Evolutionary conservation across 2,888 invertebrate species (phyloP), one percentile per base, ranked within the genome.

Genomic region (Phortica magna): DNA sequence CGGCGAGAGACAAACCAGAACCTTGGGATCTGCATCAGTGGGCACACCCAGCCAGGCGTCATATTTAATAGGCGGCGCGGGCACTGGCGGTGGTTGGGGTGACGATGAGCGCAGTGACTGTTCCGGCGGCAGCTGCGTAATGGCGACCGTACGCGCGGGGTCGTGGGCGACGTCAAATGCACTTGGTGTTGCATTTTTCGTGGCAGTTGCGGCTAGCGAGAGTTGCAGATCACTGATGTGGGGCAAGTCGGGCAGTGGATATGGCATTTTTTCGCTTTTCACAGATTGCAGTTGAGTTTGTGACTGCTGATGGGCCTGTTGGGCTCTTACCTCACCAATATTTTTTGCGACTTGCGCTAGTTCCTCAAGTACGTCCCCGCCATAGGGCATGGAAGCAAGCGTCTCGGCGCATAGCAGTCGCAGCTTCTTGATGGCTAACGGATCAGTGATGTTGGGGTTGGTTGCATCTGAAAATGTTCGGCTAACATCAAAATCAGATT

Each of bases 1-100:
- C 0, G 96, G 96, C 0, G 96, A 96, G 12, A 96, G 92, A 84
- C 95, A 96, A 7, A 95, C 92, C 76, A 95, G 92, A 0, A 95
- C 87, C 70, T 93, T 93, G 0, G 94, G 94, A 85, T 95, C 94
- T 48, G 92, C 91, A 78, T 93, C 92, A 0, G 94, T 94, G 14
- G 94, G 94, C 67, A 95, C 83, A 1, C 94, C 95, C 78, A 94
- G 92, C 95, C 95, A 95, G n/a, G 91, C 84, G 65, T 89, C 87
- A 17, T 79, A 83, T 65, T 78, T 81, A 6, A 76, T 55, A 68
- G 83, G 78, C 61, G 82, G 82, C 48, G 76, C 75, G 12, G 82
- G 78, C 48, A 84, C 79, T 7, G 83, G 79, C 64, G 84, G 85
- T 17, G 80, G 80, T 14, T 80, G 78, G n/a, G 77, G 79, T 73